A percentile compares a stretch with the other conserved stretches of the same genome.
Conservation (phyloP, 2,888 invertebrate species). For the Liposcelis brunnea region DNA sequence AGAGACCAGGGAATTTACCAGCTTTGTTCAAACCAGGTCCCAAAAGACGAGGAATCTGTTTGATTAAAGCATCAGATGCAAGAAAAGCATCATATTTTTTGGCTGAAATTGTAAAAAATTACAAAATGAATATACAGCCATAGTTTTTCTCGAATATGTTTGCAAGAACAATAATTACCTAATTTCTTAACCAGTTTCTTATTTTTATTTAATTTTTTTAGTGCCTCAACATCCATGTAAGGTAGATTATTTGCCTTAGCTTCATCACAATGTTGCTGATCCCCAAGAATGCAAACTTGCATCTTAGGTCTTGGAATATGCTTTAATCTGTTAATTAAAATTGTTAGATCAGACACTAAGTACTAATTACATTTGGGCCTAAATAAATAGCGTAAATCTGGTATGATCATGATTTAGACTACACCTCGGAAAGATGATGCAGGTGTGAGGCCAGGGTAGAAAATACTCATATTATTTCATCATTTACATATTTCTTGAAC, state of each 20-base stretch:
- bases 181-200: slow-evolving; percentile 99
- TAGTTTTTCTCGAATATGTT: too few relatives aligned
- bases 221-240: slow-evolving; percentile 95
- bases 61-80: slow-evolving; percentile 96
- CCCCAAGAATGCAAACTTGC: slow-evolving; percentile 96
- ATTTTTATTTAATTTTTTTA: slow-evolving; percentile 98
- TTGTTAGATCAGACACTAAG: too few relatives aligned
- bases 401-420: too few relatives aligned
- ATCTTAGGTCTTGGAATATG: slow-evolving; percentile 96
- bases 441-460: too few relatives aligned
- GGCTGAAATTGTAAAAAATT: slow-evolving; percentile 35
- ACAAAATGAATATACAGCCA: too few relatives aligned
- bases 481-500: too few relatives aligned
- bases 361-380: too few relatives aligned
- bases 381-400: too few relatives aligned
- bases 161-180: too few relatives aligned
- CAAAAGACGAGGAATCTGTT: slow-evolving; percentile 94
- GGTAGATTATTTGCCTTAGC: slow-evolving; percentile 81
- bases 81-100: slow-evolving; percentile 93
- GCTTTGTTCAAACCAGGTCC: slow-evolving; percentile 99
- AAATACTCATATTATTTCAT: too few relatives aligned
- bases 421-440: too few relatives aligned
- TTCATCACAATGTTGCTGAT: slow-evolving; percentile 99
- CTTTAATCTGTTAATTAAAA: slow-evolving; percentile 90
- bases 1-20: slow-evolving; percentile 97